Evolutionary conservation across 1,140 invertebrate genomes (phyloP), one percentile per base, ranked within the genome.

Genomic region (Melanaphis sacchari): DNA sequence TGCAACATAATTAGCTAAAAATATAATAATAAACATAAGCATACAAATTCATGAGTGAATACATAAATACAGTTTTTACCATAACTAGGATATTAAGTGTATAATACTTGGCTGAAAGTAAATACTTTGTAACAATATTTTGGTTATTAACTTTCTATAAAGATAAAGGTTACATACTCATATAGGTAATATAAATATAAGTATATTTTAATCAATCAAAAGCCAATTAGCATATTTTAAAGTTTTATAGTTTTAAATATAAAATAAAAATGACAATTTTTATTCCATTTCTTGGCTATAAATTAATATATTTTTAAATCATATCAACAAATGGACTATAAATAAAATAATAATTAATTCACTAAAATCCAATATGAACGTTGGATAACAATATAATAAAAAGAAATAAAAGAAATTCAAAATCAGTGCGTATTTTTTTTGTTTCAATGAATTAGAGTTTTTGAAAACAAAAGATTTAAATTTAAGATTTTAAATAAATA

Each of bases 281-380:
- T 41, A 26, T 41, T 40, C 15, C 31, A 24, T 85, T 85, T 41
- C 24, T 2, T 38, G 21, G 52, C n/a, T 87, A 31, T 41, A 4
- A 49, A 87, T n/a, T 31, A 9, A 46, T 87, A 46, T 49, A n/a
- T 43, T 26, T 87, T 43, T 24, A 66, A 85, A 15, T 85, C 5
- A 46, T 36, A 88, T 88, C 7, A 88, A 88, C 46, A 18, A 5
- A 49, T 38, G 11, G 8, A 66, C 11, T 66, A n/a, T 38, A 88
- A 38, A 89, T 89, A 89, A n/a, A 87, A 89, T 89, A 49, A n/a
- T 87, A 26, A 38, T 54, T 54, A 54, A 89, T 38, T 89, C 26
- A 38, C 11, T 40, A 89, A 89, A 38, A 24, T 54, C 49, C 22
- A 54, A 54, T 54, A 36, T 54, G 15, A 89, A 54, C 4, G 9